A percentile compares a stretch with the other conserved stretches of the same genome.
phyloP scores from a whole-genome alignment of 1,140 invertebrate species.

The Sycobia sp. region DNA sequence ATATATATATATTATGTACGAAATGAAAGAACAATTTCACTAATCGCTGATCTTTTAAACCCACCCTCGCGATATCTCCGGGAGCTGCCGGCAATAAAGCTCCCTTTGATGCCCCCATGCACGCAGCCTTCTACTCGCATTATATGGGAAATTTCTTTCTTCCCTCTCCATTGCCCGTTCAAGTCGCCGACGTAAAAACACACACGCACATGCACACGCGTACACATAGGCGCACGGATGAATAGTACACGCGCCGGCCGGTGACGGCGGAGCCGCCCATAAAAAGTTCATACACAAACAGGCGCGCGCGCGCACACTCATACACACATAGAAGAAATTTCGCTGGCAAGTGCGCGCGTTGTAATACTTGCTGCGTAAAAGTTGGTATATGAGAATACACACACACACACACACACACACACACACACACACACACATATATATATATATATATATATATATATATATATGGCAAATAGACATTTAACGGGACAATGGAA shows the following conservation, averaged over 20 bases:
- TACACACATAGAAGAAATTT: not conserved
- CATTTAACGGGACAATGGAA: no score
- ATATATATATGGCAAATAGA: no score
- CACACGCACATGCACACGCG: not conserved
- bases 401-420: no score
- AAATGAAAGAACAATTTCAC: no score
- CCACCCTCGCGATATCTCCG: no score
- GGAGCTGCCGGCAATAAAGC: constrained; percentile 30
- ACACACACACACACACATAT: no score
- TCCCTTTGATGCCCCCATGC: constrained; percentile 19
- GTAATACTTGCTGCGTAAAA: no score
- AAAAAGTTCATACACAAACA: constrained; percentile 20
- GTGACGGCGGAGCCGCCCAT: constrained; percentile 1
- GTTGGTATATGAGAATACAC: no score
- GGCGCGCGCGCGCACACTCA: not conserved
- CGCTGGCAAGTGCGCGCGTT: not conserved
- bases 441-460: no score
- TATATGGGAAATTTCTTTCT: constrained; percentile 21
- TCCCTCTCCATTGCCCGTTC: constrained; percentile 27
- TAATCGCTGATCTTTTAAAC: no score
- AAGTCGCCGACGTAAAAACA: constrained; percentile 6
- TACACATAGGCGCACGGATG: not conserved
- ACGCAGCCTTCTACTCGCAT: not conserved
- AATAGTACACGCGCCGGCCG: not conserved
- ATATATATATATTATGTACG: no score